A percentile compares a stretch with the other conserved stretches of the same genome.
Evolutionary conservation across 2,797 vertebrate genomes (phyloP).

Genomic region (Salmo trutta): DNA sequence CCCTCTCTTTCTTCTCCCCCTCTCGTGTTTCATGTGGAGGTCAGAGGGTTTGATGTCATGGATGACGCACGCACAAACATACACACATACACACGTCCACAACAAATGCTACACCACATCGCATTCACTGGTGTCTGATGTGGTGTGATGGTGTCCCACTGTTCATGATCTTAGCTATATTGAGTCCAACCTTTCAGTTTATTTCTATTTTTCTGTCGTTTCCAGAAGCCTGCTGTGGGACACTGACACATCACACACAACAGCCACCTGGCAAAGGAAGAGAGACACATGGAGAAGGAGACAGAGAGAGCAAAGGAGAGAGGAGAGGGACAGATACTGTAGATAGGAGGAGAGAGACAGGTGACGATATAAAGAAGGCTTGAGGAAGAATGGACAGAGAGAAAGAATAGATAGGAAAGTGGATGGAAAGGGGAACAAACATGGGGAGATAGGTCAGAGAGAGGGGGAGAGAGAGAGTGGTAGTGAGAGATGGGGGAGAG

Average conservation of each 20-base stretch:
- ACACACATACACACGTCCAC: no score
- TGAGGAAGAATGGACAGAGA: not conserved
- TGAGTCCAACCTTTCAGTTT: no score
- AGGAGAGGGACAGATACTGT: no score
- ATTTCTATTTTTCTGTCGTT: no score
- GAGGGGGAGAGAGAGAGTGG: no score
- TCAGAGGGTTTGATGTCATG: not conserved
- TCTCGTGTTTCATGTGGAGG: not conserved
- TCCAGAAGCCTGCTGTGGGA: not conserved
- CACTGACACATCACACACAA: not conserved
- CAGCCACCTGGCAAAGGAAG: not conserved
- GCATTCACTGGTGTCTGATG: not conserved
- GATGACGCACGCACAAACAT: no score
- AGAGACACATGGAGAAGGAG: no score
- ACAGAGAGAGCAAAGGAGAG: no score
- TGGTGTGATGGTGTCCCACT: not conserved
- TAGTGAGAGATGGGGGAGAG: no score
- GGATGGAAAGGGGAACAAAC: not conserved
- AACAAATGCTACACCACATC: not conserved
- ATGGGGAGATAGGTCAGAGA: no score
- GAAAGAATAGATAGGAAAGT: not conserved
- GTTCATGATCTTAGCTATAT: not conserved
- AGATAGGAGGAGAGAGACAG: no score
- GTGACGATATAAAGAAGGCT: not conserved
- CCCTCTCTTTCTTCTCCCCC: slow-evolving; percentile 33